Evolutionary conservation across 2,888 invertebrate genomes (phyloP), one percentile per base, ranked within the genome.

Genomic region (Cecidostiba fungosa): DNA sequence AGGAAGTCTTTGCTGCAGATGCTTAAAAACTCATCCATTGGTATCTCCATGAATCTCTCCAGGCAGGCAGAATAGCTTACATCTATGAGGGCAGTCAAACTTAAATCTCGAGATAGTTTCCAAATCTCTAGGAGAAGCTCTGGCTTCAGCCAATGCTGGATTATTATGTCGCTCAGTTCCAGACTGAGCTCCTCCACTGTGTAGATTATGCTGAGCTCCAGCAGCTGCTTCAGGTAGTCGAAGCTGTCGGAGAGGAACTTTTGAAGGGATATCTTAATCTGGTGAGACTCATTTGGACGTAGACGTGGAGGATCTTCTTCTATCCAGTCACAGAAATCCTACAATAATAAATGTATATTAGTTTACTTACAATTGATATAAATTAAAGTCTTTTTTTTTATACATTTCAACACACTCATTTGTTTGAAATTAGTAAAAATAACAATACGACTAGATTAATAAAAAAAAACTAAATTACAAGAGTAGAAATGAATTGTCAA

Each of bases 281-380:
- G 70, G 50, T 88, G 88, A 50, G 85, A 83, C 59, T 89, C 86
- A n/a, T 79, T 73, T 3, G 85, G 77, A 10, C 82, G 59, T 0
- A 87, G 77, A 47, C 85, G 87, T 14, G 89, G 85, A 12, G 80
- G 72, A 5, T 90, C 89, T 14, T 89, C 87, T 54, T 89, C 84
- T 19, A 91, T 85, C 92, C 92, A 92, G 23, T 90, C 82, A n/a
- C 91, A 86, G 66, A 91, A 92, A 86, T 89, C 88, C 92, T 92
- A 74, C 1, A 82, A 85, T 86, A 87, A 81, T n/a, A 84, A 69
- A 80, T 39, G n/a, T 59, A 19, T 70, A 77, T 36, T 2, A 79
- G 36, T 26, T 6, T n/a, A 54, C 54, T 5, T 19, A 54, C 4
- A n/a, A n/a, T 3, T 54, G 0, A 16, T 3, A 54, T 54, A 54